Conservation (phyloP, 2,113 vertebrate genomes). For the Aspiorhynchus laticeps region DNA sequence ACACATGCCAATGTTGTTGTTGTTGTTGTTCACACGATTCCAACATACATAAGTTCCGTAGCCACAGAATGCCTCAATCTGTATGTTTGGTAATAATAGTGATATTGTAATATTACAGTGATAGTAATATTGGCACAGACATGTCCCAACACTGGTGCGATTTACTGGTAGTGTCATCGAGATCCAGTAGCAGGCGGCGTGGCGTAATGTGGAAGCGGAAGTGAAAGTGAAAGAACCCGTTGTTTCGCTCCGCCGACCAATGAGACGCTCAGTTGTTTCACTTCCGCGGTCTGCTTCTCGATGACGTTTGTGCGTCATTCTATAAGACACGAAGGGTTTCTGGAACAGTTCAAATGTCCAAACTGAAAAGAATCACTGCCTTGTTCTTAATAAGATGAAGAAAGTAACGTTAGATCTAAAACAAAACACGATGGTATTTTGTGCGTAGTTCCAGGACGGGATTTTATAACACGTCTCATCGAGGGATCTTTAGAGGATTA, state of each 20-base stretch:
- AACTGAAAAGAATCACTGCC: background rate
- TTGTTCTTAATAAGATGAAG: background rate
- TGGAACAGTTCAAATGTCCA: background rate
- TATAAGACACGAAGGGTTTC: background rate
- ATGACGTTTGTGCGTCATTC: background rate
- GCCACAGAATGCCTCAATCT: background rate
- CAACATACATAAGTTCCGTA: background rate
- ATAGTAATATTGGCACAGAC: background rate
- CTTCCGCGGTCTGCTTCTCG: slow-evolving; percentile 7
- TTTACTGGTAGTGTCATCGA: background rate
- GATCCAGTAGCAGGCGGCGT: background rate
- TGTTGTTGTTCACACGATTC: background rate
- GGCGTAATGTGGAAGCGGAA: slow-evolving; percentile 14
- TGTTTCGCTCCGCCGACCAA: background rate
- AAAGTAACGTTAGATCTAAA: background rate
- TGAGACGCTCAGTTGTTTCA: slow-evolving; percentile 15
- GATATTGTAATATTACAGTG: no score
- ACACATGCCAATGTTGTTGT: background rate
- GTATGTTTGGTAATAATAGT: background rate
- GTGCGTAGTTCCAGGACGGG: background rate
- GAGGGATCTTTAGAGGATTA: background rate
- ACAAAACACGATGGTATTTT: background rate
- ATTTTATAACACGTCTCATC: background rate
- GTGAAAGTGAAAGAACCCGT: slow-evolving; percentile 36
- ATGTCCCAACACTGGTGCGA: background rate